Base-by-base conservation (phyloP, 2,113 vertebrate species). In the Neotoma lepida region DNA sequence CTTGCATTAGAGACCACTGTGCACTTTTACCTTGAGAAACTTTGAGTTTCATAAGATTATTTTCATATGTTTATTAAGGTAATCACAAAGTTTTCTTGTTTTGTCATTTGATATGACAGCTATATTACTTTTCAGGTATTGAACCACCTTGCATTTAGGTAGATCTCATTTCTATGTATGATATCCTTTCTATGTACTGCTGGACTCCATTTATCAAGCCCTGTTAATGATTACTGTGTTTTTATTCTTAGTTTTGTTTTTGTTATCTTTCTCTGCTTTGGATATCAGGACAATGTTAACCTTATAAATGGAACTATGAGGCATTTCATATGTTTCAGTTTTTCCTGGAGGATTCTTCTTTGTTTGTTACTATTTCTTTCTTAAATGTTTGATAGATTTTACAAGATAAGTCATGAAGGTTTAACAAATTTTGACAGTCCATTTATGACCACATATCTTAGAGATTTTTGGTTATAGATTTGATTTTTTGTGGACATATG, bases 41-140 rank as follows among this genome's bases (percentile, higher is more conserved):
- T 22, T 84, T 82, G 91, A 68, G 20, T 77, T 63, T 76, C 88
- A 35, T 76, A 41, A 88, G 51, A 54, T 51, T 2, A 61, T 87
- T 91, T 64, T 68, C 24, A 12, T 74, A 5, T 26, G 76, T 39
- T 58, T 56, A 44, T 80, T 76, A 93, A 89, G 2, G 46, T 77
- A n/a, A 61, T 51, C 20, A 58, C 39, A 44, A 61, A 8, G 4
- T 58, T 93, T 91, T 74, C 56, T 33, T 70, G 3, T 66, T 44
- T 86, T 54, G 14, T 58, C 4, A 58, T 0, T 82, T 84, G 41
- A 30, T 68, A 22, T 13, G 56, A 63, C 70, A 0, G 70, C 78
- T 58, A 51, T 26, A 81, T 13, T 86, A 51, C 41, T 64, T 93
- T 94, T 92, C 64, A 80, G 88, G 73, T n/a, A 5, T 41, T 89